A percentile compares a stretch with the other conserved stretches of the same genome.
phyloP scores from a whole-genome alignment of 2,888 invertebrate genomes.

The Amphimallon solstitiale region DNA sequence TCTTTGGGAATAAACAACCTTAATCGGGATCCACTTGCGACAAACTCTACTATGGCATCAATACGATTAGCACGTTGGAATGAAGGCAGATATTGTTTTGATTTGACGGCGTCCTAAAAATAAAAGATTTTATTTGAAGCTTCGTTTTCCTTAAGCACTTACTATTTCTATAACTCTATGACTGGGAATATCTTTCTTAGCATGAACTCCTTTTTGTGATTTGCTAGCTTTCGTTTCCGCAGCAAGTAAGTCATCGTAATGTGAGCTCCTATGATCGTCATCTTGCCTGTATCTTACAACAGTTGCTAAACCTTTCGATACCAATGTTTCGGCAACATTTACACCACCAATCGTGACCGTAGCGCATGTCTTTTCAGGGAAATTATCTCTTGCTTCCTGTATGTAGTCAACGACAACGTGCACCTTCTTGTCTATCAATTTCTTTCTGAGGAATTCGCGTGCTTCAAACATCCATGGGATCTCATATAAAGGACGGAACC shows the following conservation, averaged over 20 bases:
- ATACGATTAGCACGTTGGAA: constrained; percentile 90
- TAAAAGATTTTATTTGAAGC: constrained; percentile 44
- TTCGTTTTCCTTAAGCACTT: constrained; percentile 42
- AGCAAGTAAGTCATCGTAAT: constrained; percentile 90
- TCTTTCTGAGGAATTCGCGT: constrained; percentile 94
- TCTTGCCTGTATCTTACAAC: constrained; percentile 95
- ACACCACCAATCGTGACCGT: constrained; percentile 87
- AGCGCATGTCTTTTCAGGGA: constrained; percentile 95
- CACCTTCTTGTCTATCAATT: constrained; percentile 94
- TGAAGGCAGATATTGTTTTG: constrained; percentile 93
- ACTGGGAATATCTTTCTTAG: constrained; percentile 86
- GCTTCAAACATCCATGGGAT: constrained; percentile 99
- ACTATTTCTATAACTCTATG: constrained; percentile 88
- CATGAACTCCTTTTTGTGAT: constrained; percentile 82
- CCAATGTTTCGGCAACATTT: constrained; percentile 94
- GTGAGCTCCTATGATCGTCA: constrained; percentile 94
- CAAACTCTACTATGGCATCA: constrained; percentile 95
- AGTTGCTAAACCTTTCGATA: constrained; percentile 90
- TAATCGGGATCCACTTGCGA: constrained; percentile 94
- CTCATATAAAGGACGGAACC: constrained; percentile 93
- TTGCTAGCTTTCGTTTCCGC: constrained; percentile 95
- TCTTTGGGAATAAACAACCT: constrained; percentile 94
- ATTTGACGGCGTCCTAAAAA: constrained; percentile 78
- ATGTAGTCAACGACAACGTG: constrained; percentile 94
- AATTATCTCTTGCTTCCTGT: constrained; percentile 92